Evolutionary conservation across 2,113 vertebrate genomes (phyloP), one percentile per base, ranked within the genome.

Genomic region (Penelope pileata): DNA sequence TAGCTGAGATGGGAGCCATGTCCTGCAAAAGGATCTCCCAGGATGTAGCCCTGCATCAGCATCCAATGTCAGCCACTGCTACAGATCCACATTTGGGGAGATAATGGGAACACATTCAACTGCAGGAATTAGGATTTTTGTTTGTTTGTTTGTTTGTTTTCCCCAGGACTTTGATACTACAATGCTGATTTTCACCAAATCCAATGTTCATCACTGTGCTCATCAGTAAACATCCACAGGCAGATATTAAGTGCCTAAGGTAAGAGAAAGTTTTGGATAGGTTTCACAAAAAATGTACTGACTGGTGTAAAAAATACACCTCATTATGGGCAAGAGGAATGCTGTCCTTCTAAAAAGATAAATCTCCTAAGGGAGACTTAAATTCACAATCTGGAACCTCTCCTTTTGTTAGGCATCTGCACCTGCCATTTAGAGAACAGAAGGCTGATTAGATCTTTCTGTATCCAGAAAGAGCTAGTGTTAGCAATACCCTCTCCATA

Each of bases 401-500:
- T 75, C 18, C 26, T 59, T 54, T 9, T 47, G 7, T 26, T 66
- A 64, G 45, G 3, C 4, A 36, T 69, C 29, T 60, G 9, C 4
- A 16, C 26, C 8, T 12, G 12, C 16, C 24, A 50, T 66, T 53
- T 91, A 70, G 16, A 83, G 42, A 77, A 24, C 4, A 53, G 48
- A 90, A 63, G 5, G 47, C 0, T 58, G 27, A 22, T 34, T 45
- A 34, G 18, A 1, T 53, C 13, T 29, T 86, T 83, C 48, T 63
- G 19, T 19, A 22, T 26, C 47, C 18, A 56, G 43, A 47, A 83
- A 9, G 17, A 85, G 27, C 36, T 23, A 12, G 22, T 64, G 27
- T 3, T 74, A 19, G n/a, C 2, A 2, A 3, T 30, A 18, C 3
- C 7, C 2, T 62, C 60, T 77, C 60, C 12, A 9, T 27, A 13